A percentile compares a stretch with the other conserved stretches of the same genome.
These are phyloP conservation scores for Borostomias antarcticus DNA, from an alignment of 2,797 vertebrate species.

Conservation along the genomic window DNA sequence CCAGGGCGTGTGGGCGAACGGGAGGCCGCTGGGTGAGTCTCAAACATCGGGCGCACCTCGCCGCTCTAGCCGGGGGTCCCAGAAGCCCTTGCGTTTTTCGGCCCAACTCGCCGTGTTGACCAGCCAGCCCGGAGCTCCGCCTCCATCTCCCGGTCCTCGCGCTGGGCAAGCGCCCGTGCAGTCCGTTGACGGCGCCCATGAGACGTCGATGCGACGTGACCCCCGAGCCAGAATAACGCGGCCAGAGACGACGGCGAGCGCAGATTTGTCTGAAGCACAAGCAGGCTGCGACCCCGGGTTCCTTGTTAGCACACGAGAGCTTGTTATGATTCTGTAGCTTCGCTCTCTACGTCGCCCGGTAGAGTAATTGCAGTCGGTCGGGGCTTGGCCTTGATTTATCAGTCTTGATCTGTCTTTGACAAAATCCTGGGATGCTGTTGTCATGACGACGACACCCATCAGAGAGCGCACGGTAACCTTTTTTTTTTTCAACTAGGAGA, in stretches of 20 bases:
- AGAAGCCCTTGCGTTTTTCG: too few relatives aligned
- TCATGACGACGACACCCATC: slow-evolving; percentile 28
- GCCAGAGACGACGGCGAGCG: background rate
- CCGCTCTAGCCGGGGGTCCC: too few relatives aligned
- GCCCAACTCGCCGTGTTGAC: too few relatives aligned
- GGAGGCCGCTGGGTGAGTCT: slow-evolving; percentile 64
- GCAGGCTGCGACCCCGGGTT: too few relatives aligned
- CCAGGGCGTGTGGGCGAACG: slow-evolving; percentile 70
- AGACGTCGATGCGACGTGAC: background rate
- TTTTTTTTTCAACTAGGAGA: background rate
- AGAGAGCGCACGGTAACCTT: slow-evolving; percentile 10
- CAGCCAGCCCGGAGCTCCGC: background rate
- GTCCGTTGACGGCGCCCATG: background rate
- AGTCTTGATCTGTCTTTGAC: slow-evolving; percentile 1
- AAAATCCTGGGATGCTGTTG: slow-evolving; percentile 19
- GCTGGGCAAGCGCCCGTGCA: background rate
- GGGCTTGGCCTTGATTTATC: background rate
- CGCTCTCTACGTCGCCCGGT: background rate
- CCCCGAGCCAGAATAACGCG: background rate
- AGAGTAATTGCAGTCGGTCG: slow-evolving; percentile 5
- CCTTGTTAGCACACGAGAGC: too few relatives aligned
- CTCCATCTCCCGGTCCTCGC: background rate
- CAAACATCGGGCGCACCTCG: too few relatives aligned
- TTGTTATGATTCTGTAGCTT: too few relatives aligned
- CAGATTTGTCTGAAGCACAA: background rate